These are phyloP conservation scores for Macropus fuliginosus DNA, from an alignment of 2,797 vertebrate species.

Conservation along the genomic window DNA sequence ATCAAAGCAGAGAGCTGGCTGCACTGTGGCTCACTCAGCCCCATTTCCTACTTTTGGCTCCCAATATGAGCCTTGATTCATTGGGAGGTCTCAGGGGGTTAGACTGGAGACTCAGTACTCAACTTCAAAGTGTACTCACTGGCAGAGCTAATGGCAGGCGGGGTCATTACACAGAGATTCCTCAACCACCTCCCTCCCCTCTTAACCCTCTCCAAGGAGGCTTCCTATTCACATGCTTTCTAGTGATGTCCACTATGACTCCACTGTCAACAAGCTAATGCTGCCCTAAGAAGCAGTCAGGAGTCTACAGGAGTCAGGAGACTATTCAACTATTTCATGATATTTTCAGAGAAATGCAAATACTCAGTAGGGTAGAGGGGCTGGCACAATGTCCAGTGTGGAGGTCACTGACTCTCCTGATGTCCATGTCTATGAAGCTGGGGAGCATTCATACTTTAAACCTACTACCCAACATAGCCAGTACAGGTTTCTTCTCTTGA, in stretches of 20 bases:
- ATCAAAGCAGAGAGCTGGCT: not conserved
- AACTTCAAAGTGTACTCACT: not conserved
- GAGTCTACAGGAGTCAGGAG: not conserved
- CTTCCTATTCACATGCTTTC: not conserved
- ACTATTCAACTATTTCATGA: not conserved
- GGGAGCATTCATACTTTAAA: not conserved
- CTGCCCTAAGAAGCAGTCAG: not conserved
- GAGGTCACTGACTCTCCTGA: not conserved
- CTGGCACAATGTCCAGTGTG: not conserved
- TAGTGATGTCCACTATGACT: not conserved
- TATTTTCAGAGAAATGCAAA: not conserved
- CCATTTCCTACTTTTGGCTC: not conserved
- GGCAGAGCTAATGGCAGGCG: not conserved
- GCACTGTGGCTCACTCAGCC: not conserved
- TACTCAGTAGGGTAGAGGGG: not conserved
- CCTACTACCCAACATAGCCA: not conserved
- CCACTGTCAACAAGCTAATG: not conserved
- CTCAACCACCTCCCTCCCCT: not conserved
- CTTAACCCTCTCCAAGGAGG: not conserved
- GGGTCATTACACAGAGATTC: not conserved
- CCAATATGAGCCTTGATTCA: not conserved
- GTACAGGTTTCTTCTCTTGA: not conserved
- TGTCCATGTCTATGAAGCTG: not conserved
- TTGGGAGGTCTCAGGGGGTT: not conserved
- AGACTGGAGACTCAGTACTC: not conserved